Conservation (phyloP, 2,797 vertebrate genomes). For the Aulostomus chinensis region DNA sequence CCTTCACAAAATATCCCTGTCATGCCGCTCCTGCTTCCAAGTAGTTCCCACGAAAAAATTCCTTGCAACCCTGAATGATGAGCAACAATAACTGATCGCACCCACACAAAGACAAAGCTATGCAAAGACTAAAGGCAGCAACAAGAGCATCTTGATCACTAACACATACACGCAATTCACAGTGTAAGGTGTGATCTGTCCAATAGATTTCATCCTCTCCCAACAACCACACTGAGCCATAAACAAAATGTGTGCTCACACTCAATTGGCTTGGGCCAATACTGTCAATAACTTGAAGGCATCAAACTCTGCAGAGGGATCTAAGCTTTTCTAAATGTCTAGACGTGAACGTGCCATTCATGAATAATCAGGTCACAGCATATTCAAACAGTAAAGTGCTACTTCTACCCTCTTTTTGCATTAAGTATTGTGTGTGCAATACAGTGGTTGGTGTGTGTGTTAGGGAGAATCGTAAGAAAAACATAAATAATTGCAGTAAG, state of each 20-base stretch:
- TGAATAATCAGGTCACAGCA: slow-evolving; percentile 71
- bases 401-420: slow-evolving; percentile 49
- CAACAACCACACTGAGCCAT: slow-evolving; percentile 47
- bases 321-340: slow-evolving; percentile 59
- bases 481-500: too few species aligned
- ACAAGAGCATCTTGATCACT: background rate
- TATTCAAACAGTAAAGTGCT: slow-evolving; percentile 55
- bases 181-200: slow-evolving; percentile 59
- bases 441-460: too few species aligned
- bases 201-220: slow-evolving; percentile 45
- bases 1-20: slow-evolving; percentile 22
- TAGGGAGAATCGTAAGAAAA: too few species aligned
- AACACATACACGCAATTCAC: too few species aligned
- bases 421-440: too few species aligned
- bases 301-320: slow-evolving; percentile 58
- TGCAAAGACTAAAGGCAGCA: slow-evolving; percentile 27
- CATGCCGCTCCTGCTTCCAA: slow-evolving; percentile 41
- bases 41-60: slow-evolving; percentile 68
- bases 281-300: slow-evolving; percentile 62
- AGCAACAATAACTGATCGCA: slow-evolving; percentile 42
- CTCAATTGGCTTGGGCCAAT: slow-evolving; percentile 23
- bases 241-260: slow-evolving; percentile 24
- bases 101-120: slow-evolving; percentile 31
- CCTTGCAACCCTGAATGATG: slow-evolving; percentile 50
- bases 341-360: slow-evolving; percentile 46